Conservation (phyloP, 2,888 invertebrate genomes). For the Dicyrtoma fusca region DNA sequence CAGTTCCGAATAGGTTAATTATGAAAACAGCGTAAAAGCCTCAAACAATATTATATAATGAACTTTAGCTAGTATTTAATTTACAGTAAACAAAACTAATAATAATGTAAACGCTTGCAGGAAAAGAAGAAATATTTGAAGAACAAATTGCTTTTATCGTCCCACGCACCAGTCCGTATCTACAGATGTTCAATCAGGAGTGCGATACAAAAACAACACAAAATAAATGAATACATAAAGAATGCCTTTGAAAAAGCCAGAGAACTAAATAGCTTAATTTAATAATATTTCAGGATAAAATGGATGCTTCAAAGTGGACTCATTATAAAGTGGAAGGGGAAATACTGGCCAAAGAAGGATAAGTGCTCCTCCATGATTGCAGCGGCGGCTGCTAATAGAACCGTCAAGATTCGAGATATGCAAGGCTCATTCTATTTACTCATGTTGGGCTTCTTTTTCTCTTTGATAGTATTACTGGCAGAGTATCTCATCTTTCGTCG, state of each 20-base stretch:
- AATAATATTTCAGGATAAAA: too few relatives aligned
- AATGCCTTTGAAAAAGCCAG: too few relatives aligned
- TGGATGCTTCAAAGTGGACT: conserved; percentile 83
- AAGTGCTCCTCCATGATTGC: conserved; percentile 66
- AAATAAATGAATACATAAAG: too few relatives aligned
- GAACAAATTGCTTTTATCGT: conserved; percentile 80
- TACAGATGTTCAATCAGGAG: conserved; percentile 77
- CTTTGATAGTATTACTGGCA: conserved; percentile 61
- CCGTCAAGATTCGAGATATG: conserved; percentile 87
- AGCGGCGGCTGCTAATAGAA: conserved; percentile 73
- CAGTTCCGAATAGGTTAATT: too few relatives aligned
- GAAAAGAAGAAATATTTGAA: conserved; percentile 74
- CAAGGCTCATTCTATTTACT: conserved; percentile 88
- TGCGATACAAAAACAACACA: too few relatives aligned
- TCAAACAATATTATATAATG: too few relatives aligned
- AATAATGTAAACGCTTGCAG: too few relatives aligned
- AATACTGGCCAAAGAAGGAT: conserved; percentile 76
- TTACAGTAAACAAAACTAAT: too few relatives aligned
- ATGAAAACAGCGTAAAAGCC: too few relatives aligned
- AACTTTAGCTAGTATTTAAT: too few relatives aligned
- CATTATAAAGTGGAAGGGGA: conserved; percentile 78
- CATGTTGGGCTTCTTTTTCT: conserved; percentile 68
- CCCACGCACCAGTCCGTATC: conserved; percentile 75
- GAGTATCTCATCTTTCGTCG: conserved; percentile 63
- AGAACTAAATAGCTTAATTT: too few relatives aligned